A percentile compares a stretch with the other conserved stretches of the same genome.
Evolutionary conservation across 64 coral and sea anemone species (phyloP).

Genomic region (Montipora sp.): DNA sequence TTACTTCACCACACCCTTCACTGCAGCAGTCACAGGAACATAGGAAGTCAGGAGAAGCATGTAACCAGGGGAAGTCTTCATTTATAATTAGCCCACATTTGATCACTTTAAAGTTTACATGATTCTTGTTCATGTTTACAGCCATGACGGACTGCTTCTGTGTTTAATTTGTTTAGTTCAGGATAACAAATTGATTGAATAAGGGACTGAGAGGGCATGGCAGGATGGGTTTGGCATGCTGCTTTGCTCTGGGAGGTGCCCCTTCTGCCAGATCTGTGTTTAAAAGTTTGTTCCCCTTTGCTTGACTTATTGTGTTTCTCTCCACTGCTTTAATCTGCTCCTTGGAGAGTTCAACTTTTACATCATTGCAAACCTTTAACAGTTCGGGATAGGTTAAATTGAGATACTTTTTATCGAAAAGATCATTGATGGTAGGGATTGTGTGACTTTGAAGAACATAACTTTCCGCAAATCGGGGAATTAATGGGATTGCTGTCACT

Average conservation of each 20-base stretch:
- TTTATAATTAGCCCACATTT: constrained; percentile 4
- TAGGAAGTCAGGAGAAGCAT: constrained; percentile 43
- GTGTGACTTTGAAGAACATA: constrained; percentile 50
- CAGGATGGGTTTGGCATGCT: background rate
- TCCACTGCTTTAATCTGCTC: constrained; percentile 56
- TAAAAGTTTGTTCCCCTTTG: constrained; percentile 12
- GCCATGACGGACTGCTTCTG: too few relatives aligned
- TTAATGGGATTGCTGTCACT: constrained; percentile 22
- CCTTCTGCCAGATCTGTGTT: too few relatives aligned
- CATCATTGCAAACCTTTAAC: constrained; percentile 29
- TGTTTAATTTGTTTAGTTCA: too few relatives aligned
- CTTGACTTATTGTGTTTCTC: constrained; percentile 43
- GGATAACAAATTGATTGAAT: background rate
- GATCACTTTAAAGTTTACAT: too few relatives aligned
- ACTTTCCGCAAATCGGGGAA: background rate
- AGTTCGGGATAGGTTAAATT: constrained; percentile 36
- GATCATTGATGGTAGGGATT: constrained; percentile 41
- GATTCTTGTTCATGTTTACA: too few relatives aligned
- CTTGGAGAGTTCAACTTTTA: constrained; percentile 59
- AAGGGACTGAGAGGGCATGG: background rate
- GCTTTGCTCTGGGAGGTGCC: too few relatives aligned
- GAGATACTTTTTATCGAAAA: constrained; percentile 44
- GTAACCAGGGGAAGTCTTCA: constrained; percentile 49
- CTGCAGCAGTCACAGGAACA: background rate
- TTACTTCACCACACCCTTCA: constrained; percentile 77